A percentile compares a stretch with the other conserved stretches of the same genome.
phyloP scores from a whole-genome alignment of 1,140 invertebrate species.

The Drosophila miranda region DNA sequence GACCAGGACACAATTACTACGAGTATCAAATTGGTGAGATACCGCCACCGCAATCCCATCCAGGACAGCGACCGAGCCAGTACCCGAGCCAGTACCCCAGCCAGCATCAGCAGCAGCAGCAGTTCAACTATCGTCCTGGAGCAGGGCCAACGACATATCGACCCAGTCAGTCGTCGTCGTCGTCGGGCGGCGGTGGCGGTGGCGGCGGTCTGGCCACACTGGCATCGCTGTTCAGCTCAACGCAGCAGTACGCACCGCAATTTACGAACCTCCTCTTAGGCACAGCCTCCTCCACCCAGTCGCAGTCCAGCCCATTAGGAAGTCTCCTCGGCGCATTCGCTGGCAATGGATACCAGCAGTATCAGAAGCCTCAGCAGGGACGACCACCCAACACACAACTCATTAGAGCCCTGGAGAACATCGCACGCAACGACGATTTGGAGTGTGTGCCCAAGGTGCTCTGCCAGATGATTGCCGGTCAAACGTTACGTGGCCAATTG shows the following conservation, averaged over 20 bases:
- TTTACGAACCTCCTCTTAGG: conserved; percentile 75
- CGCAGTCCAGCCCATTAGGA: conserved; percentile 57
- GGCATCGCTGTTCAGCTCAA: conserved; percentile 64
- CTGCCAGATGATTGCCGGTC: conserved; percentile 88
- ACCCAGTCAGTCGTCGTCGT: conserved; percentile 29
- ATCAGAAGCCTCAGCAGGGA: conserved; percentile 5
- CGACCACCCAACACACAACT: conserved; percentile 79
- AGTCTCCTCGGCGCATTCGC: conserved; percentile 69
- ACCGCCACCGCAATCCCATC: conserved; percentile 53
- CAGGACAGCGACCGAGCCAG: conserved; percentile 20
- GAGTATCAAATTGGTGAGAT: conserved; percentile 80
- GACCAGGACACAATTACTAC: conserved; percentile 75
- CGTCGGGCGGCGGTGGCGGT: conserved; percentile 5
- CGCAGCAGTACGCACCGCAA: conserved; percentile 78
- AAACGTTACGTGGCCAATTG: conserved; percentile 83
- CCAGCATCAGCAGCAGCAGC: conserved; percentile 51
- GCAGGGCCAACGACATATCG: conserved; percentile 15
- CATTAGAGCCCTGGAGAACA: conserved; percentile 86
- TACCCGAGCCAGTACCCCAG: conserved; percentile 24
- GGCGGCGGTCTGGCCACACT: conserved; percentile 62
- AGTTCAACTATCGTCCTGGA: conserved; percentile 70
- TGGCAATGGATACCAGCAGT: conserved; percentile 28
- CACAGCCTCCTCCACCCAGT: conserved; percentile 40
- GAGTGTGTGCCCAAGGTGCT: conserved; percentile 90
- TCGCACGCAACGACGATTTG: conserved; percentile 89